These are phyloP conservation scores for Atopsyche davidsoni DNA, from an alignment of 1,140 invertebrate species.

Conservation along the genomic window DNA sequence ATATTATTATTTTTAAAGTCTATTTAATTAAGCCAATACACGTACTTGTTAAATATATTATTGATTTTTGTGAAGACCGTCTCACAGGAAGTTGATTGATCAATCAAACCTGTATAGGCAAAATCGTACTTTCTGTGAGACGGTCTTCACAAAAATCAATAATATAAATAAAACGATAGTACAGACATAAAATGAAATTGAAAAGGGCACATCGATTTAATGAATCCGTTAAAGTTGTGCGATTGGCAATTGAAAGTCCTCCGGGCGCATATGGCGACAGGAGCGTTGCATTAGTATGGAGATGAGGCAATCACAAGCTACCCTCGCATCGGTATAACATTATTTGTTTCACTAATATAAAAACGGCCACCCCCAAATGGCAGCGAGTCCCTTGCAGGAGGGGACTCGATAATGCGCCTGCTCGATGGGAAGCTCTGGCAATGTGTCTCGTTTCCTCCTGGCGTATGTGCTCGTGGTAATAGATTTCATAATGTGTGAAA, in stretches of 20 bases:
- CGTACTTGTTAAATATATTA: too few relatives aligned
- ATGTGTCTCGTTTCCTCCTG: not conserved
- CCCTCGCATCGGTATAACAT: slow-evolving; percentile 36
- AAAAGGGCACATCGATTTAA: too few relatives aligned
- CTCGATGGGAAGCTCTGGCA: not conserved
- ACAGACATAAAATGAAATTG: too few relatives aligned
- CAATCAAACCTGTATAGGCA: too few relatives aligned
- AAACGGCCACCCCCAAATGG: not conserved
- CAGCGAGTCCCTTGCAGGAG: not conserved
- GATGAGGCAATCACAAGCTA: slow-evolving; percentile 45
- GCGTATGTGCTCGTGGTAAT: slow-evolving; percentile 19
- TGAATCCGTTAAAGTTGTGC: too few relatives aligned
- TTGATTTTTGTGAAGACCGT: too few relatives aligned
- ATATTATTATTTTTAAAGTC: too few relatives aligned
- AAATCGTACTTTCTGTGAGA: too few relatives aligned
- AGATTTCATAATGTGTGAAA: slow-evolving; percentile 25
- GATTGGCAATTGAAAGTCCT: not conserved
- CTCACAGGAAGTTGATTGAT: too few relatives aligned
- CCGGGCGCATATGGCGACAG: slow-evolving; percentile 34
- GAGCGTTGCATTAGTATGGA: slow-evolving; percentile 46
- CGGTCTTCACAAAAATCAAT: too few relatives aligned
- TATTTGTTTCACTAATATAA: slow-evolving; percentile 38
- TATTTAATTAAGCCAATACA: too few relatives aligned
- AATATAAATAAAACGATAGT: too few relatives aligned
- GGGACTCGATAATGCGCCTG: not conserved